These are phyloP conservation scores for Elachura formosa DNA, from an alignment of 2,113 vertebrate species.

Conservation along the genomic window DNA sequence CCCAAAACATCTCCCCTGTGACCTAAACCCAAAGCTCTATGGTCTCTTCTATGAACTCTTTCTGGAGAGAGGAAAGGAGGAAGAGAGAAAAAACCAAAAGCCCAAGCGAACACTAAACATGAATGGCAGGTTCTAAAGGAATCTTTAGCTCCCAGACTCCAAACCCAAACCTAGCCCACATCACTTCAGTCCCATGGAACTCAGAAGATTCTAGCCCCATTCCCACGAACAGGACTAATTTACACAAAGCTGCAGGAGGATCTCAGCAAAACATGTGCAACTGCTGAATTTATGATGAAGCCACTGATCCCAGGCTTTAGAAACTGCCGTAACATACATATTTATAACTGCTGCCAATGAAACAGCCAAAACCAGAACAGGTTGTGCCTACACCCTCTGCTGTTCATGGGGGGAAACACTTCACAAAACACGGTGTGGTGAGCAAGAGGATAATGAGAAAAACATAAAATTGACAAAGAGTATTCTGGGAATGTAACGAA, in stretches of 20 bases:
- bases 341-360: not conserved
- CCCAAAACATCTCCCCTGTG: not conserved
- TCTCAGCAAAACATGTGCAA: constrained; percentile 45
- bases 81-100: not conserved
- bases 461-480: not conserved
- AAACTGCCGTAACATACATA: not conserved
- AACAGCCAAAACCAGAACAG: not conserved
- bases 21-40: not conserved
- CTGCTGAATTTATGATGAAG: constrained; percentile 33
- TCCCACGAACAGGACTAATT: constrained; percentile 22
- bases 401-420: not conserved
- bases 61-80: not conserved
- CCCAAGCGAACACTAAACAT: not conserved
- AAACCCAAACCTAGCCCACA: not conserved
- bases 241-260: constrained; percentile 16
- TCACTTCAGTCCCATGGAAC: not conserved
- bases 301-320: constrained; percentile 32
- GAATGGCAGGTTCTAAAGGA: not conserved
- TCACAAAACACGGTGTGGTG: not conserved
- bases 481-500: constrained; percentile 27
- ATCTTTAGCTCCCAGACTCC: not conserved
- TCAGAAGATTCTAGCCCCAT: not conserved
- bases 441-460: not conserved
- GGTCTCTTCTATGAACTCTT: not conserved
- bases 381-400: constrained; percentile 38